Conservation (phyloP, 2,888 invertebrate genomes). For the Cephus rjabovi region DNA sequence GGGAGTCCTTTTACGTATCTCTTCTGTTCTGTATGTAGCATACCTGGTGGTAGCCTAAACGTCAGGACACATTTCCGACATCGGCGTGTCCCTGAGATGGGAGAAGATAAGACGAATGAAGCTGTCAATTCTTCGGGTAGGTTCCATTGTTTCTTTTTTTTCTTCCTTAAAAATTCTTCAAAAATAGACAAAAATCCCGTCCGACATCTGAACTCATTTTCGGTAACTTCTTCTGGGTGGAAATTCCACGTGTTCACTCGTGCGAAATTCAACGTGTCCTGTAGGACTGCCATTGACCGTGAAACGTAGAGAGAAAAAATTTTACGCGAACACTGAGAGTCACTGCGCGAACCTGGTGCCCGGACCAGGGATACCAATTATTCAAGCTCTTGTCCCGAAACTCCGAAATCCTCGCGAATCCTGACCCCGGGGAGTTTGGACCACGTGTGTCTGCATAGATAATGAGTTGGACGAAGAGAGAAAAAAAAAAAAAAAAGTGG, state of each 20-base stretch:
- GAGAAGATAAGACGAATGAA: slow-evolving; percentile 34
- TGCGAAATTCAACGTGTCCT: not conserved
- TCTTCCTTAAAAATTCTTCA: not conserved
- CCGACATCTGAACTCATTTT: not conserved
- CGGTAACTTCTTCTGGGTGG: not conserved
- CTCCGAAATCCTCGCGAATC: slow-evolving; percentile 34
- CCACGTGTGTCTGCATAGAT: slow-evolving; percentile 42
- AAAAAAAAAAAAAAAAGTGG: not conserved
- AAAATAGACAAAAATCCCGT: not conserved
- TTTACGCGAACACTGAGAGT: not conserved
- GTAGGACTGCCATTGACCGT: not conserved
- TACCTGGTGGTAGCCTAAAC: slow-evolving; percentile 32
- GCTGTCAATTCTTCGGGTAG: slow-evolving; percentile 15
- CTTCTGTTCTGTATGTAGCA: slow-evolving; percentile 6
- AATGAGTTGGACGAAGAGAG: slow-evolving; percentile 27
- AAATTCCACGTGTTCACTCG: not conserved
- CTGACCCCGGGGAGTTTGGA: slow-evolving; percentile 19
- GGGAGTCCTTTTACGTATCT: slow-evolving; percentile 12
- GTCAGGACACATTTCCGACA: slow-evolving; percentile 40
- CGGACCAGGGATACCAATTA: slow-evolving; percentile 29
- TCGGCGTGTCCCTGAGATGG: slow-evolving; percentile 30
- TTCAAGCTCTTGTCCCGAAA: slow-evolving; percentile 35
- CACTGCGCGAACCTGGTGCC: not conserved
- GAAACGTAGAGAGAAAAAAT: not conserved
- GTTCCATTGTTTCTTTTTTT: not conserved